Evolutionary conservation across 1,140 invertebrate genomes (phyloP).

Genomic region (Meloidogyne chitwoodi): DNA sequence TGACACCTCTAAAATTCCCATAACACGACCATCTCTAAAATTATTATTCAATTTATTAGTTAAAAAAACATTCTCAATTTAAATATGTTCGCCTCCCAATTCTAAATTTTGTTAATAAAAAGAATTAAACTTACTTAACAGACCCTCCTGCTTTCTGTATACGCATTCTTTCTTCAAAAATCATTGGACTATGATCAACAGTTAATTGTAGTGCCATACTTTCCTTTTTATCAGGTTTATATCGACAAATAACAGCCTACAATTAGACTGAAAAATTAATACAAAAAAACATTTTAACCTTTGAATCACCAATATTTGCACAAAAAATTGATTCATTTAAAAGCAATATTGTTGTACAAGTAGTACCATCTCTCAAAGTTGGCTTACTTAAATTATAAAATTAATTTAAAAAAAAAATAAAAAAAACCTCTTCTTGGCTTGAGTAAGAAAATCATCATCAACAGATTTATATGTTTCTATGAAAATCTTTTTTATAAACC

Average conservation of each 20-base stretch:
- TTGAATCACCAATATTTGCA: slow-evolving; percentile 65
- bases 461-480: slow-evolving; percentile 63
- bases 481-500: slow-evolving; percentile 63
- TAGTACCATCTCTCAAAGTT: slow-evolving; percentile 65
- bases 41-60: slow-evolving; percentile 11
- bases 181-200: slow-evolving; percentile 62
- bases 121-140: slow-evolving; percentile 60
- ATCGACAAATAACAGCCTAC: slow-evolving; percentile 63
- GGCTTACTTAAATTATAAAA: slow-evolving; percentile 45
- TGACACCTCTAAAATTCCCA: slow-evolving; percentile 65
- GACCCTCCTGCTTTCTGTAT: slow-evolving; percentile 64
- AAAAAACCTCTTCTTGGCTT: slow-evolving; percentile 61
- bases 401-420: not conserved
- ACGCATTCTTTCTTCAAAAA: slow-evolving; percentile 64
- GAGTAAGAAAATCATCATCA: slow-evolving; percentile 64
- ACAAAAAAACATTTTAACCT: slow-evolving; percentile 53
- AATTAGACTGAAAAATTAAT: slow-evolving; percentile 12
- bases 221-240: slow-evolving; percentile 55
- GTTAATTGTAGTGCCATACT: slow-evolving; percentile 61
- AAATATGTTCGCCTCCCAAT: too few species aligned
- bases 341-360: slow-evolving; percentile 61
- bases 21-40: slow-evolving; percentile 63
- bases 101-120: too few species aligned
- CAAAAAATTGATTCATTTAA: slow-evolving; percentile 63
- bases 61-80: not conserved